Conservation (phyloP, 2,113 vertebrate species). For the Oxygymnocypris stewartii region DNA sequence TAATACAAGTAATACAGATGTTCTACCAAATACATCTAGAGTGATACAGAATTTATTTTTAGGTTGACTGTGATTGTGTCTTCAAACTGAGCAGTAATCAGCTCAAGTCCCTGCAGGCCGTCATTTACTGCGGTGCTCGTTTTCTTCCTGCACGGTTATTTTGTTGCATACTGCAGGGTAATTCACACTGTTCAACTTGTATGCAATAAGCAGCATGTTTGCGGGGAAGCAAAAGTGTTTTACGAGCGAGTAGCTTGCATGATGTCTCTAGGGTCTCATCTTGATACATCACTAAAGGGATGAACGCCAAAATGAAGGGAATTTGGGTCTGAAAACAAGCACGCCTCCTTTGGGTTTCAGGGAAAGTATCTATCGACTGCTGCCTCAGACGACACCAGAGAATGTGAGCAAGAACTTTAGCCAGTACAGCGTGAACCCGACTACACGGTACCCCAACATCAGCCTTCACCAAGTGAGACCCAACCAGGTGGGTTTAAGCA, state of each 20-base stretch:
- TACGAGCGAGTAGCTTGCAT: constrained; percentile 57
- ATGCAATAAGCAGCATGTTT: not conserved
- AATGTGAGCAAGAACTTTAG: constrained; percentile 98
- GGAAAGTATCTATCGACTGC: constrained; percentile 93
- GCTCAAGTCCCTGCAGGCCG: not conserved
- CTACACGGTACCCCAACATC: constrained; percentile 95
- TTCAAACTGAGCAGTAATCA: constrained; percentile 25
- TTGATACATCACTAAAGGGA: constrained; percentile 55
- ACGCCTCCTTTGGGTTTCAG: constrained; percentile 63
- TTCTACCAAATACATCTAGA: not conserved
- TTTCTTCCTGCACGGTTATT: constrained; percentile 15
- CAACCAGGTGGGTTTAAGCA: constrained; percentile 81
- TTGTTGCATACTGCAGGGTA: not conserved
- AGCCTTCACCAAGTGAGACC: constrained; percentile 88
- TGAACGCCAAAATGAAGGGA: constrained; percentile 58
- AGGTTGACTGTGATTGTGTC: not conserved
- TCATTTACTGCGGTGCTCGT: constrained; percentile 4
- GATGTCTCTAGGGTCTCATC: constrained; percentile 57
- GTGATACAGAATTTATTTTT: not conserved
- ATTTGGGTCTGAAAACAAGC: constrained; percentile 43
- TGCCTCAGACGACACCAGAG: constrained; percentile 97
- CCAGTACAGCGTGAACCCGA: constrained; percentile 92
- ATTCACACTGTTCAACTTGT: not conserved
- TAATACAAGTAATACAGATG: not conserved
- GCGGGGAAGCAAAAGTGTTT: constrained; percentile 67